These are phyloP conservation scores for Strix occidentalis DNA, from an alignment of 2,797 vertebrate species.

Conservation along the genomic window DNA sequence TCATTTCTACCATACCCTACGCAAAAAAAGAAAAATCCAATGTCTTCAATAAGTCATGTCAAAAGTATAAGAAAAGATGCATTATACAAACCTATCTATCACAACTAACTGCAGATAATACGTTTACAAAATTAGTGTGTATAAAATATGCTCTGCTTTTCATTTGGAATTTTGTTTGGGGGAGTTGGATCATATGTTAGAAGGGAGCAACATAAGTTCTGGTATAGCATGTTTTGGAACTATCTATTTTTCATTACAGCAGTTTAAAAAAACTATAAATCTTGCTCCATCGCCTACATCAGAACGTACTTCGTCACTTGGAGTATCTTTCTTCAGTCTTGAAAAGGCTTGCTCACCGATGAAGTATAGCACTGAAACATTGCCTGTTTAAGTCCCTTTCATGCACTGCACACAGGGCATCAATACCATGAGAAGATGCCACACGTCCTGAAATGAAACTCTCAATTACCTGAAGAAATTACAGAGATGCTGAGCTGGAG, in stretches of 20 bases:
- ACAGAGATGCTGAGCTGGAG: neutral
- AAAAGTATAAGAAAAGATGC: neutral
- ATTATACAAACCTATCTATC: neutral
- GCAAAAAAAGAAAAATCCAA: neutral
- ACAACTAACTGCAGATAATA: neutral
- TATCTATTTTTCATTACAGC: neutral
- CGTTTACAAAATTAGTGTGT: neutral
- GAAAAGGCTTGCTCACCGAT: neutral
- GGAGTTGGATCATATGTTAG: neutral
- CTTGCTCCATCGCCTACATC: neutral
- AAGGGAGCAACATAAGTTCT: neutral
- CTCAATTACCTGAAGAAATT: neutral
- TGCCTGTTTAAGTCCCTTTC: neutral
- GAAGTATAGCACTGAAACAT: neutral
- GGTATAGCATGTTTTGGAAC: neutral
- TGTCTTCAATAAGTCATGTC: neutral
- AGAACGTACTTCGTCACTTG: neutral
- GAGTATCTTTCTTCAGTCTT: neutral
- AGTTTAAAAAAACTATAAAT: neutral
- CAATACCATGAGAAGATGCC: neutral
- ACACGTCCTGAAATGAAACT: neutral
- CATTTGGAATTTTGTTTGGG: neutral
- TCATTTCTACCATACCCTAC: neutral
- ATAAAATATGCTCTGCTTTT: neutral
- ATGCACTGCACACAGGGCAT: neutral